phyloP scores from a whole-genome alignment of 2,113 vertebrate species.

The Gavialis gangeticus region DNA sequence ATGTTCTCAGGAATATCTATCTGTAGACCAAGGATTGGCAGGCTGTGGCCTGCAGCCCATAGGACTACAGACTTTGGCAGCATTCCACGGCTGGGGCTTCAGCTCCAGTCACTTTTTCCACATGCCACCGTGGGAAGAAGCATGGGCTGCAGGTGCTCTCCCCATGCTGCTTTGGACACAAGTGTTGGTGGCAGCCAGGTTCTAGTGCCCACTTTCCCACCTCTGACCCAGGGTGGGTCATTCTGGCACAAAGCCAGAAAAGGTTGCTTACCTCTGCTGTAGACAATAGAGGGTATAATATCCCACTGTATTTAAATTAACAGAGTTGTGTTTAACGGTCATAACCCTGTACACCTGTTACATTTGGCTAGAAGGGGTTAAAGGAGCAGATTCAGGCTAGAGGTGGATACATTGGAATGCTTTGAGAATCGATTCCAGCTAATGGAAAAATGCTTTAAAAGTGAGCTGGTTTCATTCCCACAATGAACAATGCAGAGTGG shows the following conservation, averaged over 20 bases:
- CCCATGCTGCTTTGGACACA: too few relatives aligned
- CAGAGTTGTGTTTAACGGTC: neutral
- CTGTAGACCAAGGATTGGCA: neutral
- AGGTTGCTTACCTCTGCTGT: neutral
- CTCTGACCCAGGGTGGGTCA: too few relatives aligned
- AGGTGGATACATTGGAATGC: slow-evolving; percentile 65
- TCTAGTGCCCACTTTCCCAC: too few relatives aligned
- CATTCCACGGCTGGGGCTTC: too few relatives aligned
- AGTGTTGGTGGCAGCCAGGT: too few relatives aligned
- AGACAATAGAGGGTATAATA: neutral
- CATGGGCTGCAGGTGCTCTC: too few relatives aligned
- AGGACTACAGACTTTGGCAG: too few relatives aligned
- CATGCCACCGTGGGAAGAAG: too few relatives aligned
- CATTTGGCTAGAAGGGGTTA: slow-evolving; percentile 51
- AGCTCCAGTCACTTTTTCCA: too few relatives aligned
- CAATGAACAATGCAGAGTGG: slow-evolving; percentile 56
- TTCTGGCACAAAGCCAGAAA: too few relatives aligned
- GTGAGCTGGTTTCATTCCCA: slow-evolving; percentile 61
- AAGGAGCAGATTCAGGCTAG: slow-evolving; percentile 39
- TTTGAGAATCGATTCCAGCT: slow-evolving; percentile 74
- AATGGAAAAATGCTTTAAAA: slow-evolving; percentile 77
- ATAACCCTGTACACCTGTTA: neutral
- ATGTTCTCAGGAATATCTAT: neutral
- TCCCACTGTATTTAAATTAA: neutral
- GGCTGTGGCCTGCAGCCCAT: too few relatives aligned